phyloP scores from a whole-genome alignment of 1,140 invertebrate species.

The Hestina assimilis region DNA sequence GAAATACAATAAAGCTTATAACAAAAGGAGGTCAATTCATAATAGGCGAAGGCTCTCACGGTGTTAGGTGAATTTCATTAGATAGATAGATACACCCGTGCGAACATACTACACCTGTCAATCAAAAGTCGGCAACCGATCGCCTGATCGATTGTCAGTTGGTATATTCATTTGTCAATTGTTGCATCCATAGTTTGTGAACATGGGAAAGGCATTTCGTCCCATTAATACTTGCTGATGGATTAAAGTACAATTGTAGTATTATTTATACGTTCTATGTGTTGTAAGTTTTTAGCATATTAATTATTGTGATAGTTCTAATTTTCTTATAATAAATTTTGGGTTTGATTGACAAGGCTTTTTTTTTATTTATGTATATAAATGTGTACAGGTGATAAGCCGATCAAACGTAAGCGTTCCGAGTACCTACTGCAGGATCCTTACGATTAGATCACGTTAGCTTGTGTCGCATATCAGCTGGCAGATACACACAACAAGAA shows the following conservation, averaged over 20 bases:
- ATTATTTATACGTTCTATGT: too few relatives aligned
- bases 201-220: background rate
- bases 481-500: too few relatives aligned
- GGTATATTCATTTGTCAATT: constrained; percentile 11
- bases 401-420: too few relatives aligned
- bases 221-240: background rate
- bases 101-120: constrained; percentile 19
- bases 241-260: background rate
- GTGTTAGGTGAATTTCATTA: constrained; percentile 11
- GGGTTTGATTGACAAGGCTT: too few relatives aligned
- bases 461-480: too few relatives aligned
- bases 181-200: constrained; percentile 1
- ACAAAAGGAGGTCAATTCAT: background rate
- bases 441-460: too few relatives aligned
- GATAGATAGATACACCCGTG: constrained; percentile 20
- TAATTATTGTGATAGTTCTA: too few relatives aligned
- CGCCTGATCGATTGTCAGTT: constrained; percentile 2
- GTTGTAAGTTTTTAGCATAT: too few relatives aligned
- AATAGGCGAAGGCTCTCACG: constrained; percentile 11
- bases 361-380: too few relatives aligned
- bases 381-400: too few relatives aligned
- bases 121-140: constrained; percentile 18
- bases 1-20: constrained; percentile 1
- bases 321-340: too few relatives aligned
- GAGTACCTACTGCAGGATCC: too few relatives aligned